These are phyloP conservation scores for Psylliodes chrysocephalus DNA, from an alignment of 2,888 invertebrate species.

Conservation along the genomic window DNA sequence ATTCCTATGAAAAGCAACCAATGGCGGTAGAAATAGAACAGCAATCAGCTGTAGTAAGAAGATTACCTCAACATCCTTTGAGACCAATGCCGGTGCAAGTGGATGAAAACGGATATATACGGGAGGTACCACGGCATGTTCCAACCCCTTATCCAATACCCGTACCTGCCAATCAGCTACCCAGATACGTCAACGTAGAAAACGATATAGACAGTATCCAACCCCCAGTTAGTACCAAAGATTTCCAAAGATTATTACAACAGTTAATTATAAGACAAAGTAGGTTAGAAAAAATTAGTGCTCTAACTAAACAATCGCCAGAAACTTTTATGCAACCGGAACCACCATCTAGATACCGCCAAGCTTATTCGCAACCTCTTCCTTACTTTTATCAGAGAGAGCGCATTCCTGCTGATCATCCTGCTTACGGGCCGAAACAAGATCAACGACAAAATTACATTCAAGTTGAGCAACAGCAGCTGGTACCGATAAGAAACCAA, in stretches of 20 bases:
- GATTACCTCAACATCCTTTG: conserved; percentile 49
- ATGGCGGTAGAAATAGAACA: conserved; percentile 58
- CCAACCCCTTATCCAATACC: conserved; percentile 53
- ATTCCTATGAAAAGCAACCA: conserved; percentile 9
- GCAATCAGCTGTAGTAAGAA: conserved; percentile 48
- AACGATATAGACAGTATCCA: conserved; percentile 71
- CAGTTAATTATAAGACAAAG: conserved; percentile 74
- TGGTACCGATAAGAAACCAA: conserved; percentile 36
- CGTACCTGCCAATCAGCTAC: conserved; percentile 48
- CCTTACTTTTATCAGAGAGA: conserved; percentile 48
- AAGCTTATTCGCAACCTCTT: conserved; percentile 31
- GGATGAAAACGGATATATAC: conserved; percentile 59
- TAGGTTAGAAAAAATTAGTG: conserved; percentile 69
- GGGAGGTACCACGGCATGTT: conserved; percentile 54
- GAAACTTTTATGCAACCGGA: conserved; percentile 38
- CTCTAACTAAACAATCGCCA: conserved; percentile 52
- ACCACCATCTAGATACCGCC: conserved; percentile 19
- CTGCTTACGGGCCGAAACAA: conserved; percentile 15
- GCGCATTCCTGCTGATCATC: too few relatives aligned
- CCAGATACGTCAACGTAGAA: conserved; percentile 45
- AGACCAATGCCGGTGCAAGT: conserved; percentile 61
- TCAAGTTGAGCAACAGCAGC: conserved; percentile 34
- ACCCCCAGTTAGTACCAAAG: conserved; percentile 77
- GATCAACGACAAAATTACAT: conserved; percentile 35
- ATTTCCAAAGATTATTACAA: conserved; percentile 75